Base-by-base conservation (phyloP, 2,888 invertebrate genomes). In the Ectemnius cavifrons region DNA sequence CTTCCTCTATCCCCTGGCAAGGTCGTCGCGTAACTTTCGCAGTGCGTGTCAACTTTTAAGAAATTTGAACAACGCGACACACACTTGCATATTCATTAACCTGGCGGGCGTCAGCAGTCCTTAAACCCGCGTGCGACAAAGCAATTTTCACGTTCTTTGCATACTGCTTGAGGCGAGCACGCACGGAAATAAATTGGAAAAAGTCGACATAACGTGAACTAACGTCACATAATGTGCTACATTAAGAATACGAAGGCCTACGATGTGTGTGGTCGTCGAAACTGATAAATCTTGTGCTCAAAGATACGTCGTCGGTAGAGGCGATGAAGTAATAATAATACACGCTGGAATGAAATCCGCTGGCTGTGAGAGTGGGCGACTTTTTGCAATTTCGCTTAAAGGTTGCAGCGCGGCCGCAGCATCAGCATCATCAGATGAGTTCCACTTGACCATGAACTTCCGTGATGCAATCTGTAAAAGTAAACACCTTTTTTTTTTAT, bases 391-490 rank as follows among this genome's bases (percentile, higher is more conserved):
- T 37, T 37, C 0, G 28, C 28, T 8, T 37, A 37, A 37, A 37
- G 37, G 37, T 37, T 37, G 37, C 37, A 37, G 37, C 37, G 37
- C 37, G 37, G 23, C 28, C 52, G 37, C 57, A 57, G 59, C 47
- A 4, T 18, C 45, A 3, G 20, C 14, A 27, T 72, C 57, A 61
- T 63, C 63, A 58, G 59, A 74, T 56, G 14, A 27, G 45, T 28
- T 28, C 45, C 23, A 37, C 63, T 60, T 16, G 66, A 37, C 49
- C 75, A 47, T 71, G 67, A 67, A 75, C 67, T 65, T 72, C 52
- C 28, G 57, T 62, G 57, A 46, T 45, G 57, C 37, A 62, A 68
- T 58, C 58, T 37, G 16, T 18, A 47, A 28, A 11, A 4, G n/a
- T n/a, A 37, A 37, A 65, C 20, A 18, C 13, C 46, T 57, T 58